Percentiles rank a stretch among this genome's conserved stretches.
These are phyloP conservation scores for Drosophila kuntzei DNA, from an alignment of 2,888 invertebrate genomes.

Conservation along the genomic window DNA sequence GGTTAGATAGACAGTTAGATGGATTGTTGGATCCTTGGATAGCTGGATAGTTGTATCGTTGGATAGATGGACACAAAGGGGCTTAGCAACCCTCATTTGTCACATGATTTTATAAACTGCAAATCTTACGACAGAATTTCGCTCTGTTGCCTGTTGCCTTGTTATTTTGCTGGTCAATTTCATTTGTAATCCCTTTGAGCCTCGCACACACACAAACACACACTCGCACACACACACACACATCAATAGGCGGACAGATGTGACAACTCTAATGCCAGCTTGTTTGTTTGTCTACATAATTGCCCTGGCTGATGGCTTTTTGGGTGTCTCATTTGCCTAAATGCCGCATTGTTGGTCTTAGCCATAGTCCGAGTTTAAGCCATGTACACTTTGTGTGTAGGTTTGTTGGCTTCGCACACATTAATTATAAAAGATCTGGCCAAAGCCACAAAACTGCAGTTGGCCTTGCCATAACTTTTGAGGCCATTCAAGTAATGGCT, in stretches of 20 bases:
- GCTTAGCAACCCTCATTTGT: slow-evolving; percentile 77
- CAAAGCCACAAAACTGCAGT: slow-evolving; percentile 66
- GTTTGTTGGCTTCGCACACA: slow-evolving; percentile 51
- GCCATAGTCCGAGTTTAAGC: slow-evolving; percentile 52
- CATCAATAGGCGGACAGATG: slow-evolving; percentile 52
- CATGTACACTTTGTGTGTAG: slow-evolving; percentile 31
- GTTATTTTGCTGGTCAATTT: slow-evolving; percentile 79
- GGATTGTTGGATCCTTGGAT: slow-evolving; percentile 35
- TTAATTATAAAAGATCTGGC: slow-evolving; percentile 68
- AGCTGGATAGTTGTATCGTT: slow-evolving; percentile 11
- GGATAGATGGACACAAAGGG: slow-evolving; percentile 27
- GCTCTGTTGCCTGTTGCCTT: slow-evolving; percentile 47
- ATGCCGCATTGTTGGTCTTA: slow-evolving; percentile 56
- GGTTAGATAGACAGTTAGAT: slow-evolving; percentile 30
- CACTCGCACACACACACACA: slow-evolving; percentile 27
- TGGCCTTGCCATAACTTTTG: slow-evolving; percentile 36
- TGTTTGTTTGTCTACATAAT: slow-evolving; percentile 76
- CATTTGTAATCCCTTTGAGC: slow-evolving; percentile 77
- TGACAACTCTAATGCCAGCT: slow-evolving; percentile 74
- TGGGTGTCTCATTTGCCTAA: slow-evolving; percentile 58
- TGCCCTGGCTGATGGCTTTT: slow-evolving; percentile 66
- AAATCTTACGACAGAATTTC: slow-evolving; percentile 50
- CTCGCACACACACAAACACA: slow-evolving; percentile 19
- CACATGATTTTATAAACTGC: slow-evolving; percentile 79
- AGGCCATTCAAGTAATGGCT: slow-evolving; percentile 55